Conservation (phyloP, 2,113 vertebrate genomes). For the Gavia stellata region DNA sequence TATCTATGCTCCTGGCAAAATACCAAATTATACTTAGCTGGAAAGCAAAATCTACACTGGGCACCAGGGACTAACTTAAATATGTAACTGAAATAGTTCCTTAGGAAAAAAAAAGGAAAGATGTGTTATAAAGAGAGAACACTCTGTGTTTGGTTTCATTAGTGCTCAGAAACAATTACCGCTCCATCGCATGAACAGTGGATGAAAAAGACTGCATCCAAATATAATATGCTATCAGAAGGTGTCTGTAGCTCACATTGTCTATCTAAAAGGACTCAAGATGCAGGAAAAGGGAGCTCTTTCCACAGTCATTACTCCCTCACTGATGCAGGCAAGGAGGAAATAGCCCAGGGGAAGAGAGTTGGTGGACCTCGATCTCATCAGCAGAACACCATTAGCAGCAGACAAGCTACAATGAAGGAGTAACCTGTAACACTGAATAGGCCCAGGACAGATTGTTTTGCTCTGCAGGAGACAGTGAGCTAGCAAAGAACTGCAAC, state of each 20-base stretch:
- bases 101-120: background rate
- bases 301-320: background rate
- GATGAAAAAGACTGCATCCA: background rate
- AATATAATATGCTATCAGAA: background rate
- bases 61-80: background rate
- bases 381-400: background rate
- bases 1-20: constrained; percentile 25
- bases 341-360: background rate
- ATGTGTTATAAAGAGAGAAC: background rate
- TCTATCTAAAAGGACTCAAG: background rate
- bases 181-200: background rate
- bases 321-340: background rate
- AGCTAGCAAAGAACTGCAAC: background rate
- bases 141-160: background rate
- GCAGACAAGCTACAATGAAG: background rate
- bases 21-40: constrained; percentile 17
- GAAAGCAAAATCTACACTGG: constrained; percentile 30
- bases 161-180: background rate
- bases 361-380: no score
- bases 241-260: background rate
- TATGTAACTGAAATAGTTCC: background rate
- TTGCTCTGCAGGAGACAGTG: background rate
- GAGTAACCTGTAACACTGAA: background rate
- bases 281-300: background rate
- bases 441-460: background rate